Percentiles rank a stretch among this genome's conserved stretches.
Evolutionary conservation across 2,797 vertebrate species (phyloP).

Genomic region (Neoniphon sammara): DNA sequence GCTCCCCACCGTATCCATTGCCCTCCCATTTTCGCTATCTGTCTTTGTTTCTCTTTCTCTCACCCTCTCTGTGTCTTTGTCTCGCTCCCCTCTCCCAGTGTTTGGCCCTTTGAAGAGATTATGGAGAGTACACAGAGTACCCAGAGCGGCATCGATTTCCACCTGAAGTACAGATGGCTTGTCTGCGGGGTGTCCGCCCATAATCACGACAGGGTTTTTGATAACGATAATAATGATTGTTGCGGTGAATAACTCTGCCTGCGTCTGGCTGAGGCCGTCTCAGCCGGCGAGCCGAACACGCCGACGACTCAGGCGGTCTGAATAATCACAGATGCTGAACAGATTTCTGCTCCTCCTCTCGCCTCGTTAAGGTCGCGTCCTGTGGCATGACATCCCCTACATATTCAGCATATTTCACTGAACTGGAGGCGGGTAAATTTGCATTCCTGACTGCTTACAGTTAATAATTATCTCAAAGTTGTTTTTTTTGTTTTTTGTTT

Average conservation of each 20-base stretch:
- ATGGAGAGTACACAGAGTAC: slow-evolving; percentile 22
- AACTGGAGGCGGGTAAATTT: neutral
- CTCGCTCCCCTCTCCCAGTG: neutral
- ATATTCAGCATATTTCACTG: neutral
- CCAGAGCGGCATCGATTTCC: slow-evolving; percentile 52
- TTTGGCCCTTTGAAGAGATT: slow-evolving; percentile 38
- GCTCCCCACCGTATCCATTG: neutral
- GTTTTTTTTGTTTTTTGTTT: too few species aligned
- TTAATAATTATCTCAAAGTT: too few species aligned
- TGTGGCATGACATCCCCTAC: slow-evolving; percentile 16
- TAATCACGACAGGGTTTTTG: slow-evolving; percentile 54
- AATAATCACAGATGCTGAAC: slow-evolving; percentile 53
- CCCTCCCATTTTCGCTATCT: neutral
- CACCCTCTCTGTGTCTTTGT: slow-evolving; percentile 13
- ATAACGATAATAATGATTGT: slow-evolving; percentile 58
- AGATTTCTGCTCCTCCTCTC: slow-evolving; percentile 20
- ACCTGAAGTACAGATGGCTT: slow-evolving; percentile 71
- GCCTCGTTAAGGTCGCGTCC: slow-evolving; percentile 17
- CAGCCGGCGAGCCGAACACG: neutral
- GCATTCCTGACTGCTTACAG: neutral
- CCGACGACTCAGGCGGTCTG: slow-evolving; percentile 25
- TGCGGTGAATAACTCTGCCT: slow-evolving; percentile 28
- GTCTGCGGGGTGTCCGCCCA: slow-evolving; percentile 53
- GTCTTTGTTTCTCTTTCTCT: neutral
- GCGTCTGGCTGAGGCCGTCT: slow-evolving; percentile 7